Base-by-base conservation (phyloP, 2,888 invertebrate genomes). In the Malacosoma neustria region DNA sequence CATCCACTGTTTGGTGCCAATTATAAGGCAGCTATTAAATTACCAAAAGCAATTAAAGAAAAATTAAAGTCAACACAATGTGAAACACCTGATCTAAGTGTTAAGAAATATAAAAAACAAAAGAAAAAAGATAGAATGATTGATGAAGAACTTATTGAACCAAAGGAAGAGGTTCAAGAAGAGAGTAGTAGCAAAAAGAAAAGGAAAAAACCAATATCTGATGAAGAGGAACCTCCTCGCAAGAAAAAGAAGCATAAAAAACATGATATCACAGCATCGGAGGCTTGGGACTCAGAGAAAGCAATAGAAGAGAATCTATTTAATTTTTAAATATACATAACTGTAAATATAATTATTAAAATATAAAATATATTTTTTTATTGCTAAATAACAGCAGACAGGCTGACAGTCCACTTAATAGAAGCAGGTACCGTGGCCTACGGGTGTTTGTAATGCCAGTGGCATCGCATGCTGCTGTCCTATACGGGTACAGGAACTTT, bases 291-390 rank as follows among this genome's bases (percentile, higher is more conserved):
- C 4, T 79, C 77, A 0, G 80, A 74, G 42, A 62, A 70, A 48
- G 74, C 74, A 13, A 81, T 81, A 45, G 75, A 76, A 51, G 61
- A 77, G 52, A 81, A 67, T 48, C 67, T 82, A 34, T 82, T 82
- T 57, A 72, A 68, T 47, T 79, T 72, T 60, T 79, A 56, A 61
- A 4, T 11, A 22, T n/a, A n/a, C n/a, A n/a, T n/a, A n/a, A n/a
- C n/a, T n/a, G n/a, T n/a, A n/a, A n/a, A n/a, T n/a, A n/a, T n/a
- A n/a, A n/a, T n/a, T n/a, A n/a, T n/a, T n/a, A n/a, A n/a, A n/a
- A n/a, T n/a, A n/a, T n/a, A n/a, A n/a, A n/a, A n/a, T n/a, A n/a
- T n/a, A n/a, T n/a, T n/a, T n/a, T n/a, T n/a, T n/a, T n/a, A n/a
- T n/a, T n/a, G n/a, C n/a, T n/a, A n/a, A n/a, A n/a, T n/a, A n/a